Conservation (phyloP, 2,797 vertebrate species). For the Danio albolineatus region DNA sequence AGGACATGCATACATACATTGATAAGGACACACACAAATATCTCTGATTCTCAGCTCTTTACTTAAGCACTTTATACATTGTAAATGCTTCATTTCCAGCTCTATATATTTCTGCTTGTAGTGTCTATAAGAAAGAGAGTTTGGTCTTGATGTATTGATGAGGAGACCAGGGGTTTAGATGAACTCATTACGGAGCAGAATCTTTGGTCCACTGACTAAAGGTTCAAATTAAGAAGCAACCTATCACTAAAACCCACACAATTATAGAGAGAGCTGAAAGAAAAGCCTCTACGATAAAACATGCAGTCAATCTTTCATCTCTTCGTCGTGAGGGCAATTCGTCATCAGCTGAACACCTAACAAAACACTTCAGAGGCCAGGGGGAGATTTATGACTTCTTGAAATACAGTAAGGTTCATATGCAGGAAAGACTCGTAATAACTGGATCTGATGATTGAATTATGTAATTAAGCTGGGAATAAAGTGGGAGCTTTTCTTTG, state of each 20-base stretch:
- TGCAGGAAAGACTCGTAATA: conserved; percentile 24
- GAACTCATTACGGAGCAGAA: neutral
- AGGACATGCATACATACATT: too few relatives aligned
- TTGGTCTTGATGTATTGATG: too few relatives aligned
- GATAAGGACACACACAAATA: neutral
- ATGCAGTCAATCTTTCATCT: conserved; percentile 30
- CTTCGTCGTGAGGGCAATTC: conserved; percentile 20
- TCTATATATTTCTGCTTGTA: neutral
- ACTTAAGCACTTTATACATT: conserved; percentile 6
- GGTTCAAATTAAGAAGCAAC: conserved; percentile 22
- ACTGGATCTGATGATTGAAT: conserved; percentile 21
- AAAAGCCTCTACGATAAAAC: conserved; percentile 17
- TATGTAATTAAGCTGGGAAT: conserved; percentile 27
- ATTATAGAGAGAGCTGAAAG: conserved; percentile 12
- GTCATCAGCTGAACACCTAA: neutral
- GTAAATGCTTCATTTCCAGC: neutral
- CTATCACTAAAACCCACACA: conserved; percentile 10
- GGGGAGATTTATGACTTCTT: conserved; percentile 39
- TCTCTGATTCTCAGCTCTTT: neutral
- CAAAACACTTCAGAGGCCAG: conserved; percentile 23
- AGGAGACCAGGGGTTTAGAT: neutral
- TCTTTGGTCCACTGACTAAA: conserved; percentile 10
- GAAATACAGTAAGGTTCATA: neutral
- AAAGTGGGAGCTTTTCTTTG: conserved; percentile 1
- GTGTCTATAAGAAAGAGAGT: neutral